Conservation (phyloP, 2,113 vertebrate genomes). For the Atherinomorus stipes region DNA sequence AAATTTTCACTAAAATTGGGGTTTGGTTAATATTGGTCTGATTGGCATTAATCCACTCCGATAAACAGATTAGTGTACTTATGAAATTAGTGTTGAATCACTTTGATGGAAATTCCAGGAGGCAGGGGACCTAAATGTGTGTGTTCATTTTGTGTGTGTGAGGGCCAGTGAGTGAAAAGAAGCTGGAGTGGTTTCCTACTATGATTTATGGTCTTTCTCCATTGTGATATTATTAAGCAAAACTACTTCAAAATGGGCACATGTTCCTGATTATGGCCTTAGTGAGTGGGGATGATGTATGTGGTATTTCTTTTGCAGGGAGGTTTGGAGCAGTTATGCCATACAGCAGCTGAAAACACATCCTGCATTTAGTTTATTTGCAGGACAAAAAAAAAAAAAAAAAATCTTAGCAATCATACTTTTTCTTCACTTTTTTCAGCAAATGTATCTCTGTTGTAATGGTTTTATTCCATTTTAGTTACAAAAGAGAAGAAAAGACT, state of each 20-base stretch:
- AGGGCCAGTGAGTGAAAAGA: slow-evolving; percentile 35
- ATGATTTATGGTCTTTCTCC: slow-evolving; percentile 76
- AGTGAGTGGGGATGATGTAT: slow-evolving; percentile 73
- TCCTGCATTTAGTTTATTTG: slow-evolving; percentile 64
- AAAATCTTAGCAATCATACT: slow-evolving; percentile 34
- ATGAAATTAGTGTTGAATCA: slow-evolving; percentile 37
- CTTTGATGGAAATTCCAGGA: slow-evolving; percentile 37
- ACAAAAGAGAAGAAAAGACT: slow-evolving; percentile 36
- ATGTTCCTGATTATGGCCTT: slow-evolving; percentile 78
- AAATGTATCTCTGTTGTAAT: slow-evolving; percentile 52
- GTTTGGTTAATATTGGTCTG: slow-evolving; percentile 7
- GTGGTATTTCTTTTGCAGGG: slow-evolving; percentile 57
- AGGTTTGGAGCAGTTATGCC: slow-evolving; percentile 68
- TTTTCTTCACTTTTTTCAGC: slow-evolving; percentile 41
- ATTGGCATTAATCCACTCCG: slow-evolving; percentile 9
- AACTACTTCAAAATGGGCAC: slow-evolving; percentile 76
- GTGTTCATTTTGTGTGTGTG: slow-evolving; percentile 11
- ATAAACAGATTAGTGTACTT: slow-evolving; percentile 25
- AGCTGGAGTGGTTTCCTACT: slow-evolving; percentile 51
- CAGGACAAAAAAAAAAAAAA: slow-evolving; percentile 36
- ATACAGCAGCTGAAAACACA: slow-evolving; percentile 66
- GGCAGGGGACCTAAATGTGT: slow-evolving; percentile 23
- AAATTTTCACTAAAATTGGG: slow-evolving; percentile 13
- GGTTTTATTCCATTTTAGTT: slow-evolving; percentile 49
- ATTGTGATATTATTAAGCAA: slow-evolving; percentile 82